Evolutionary conservation across 2,888 invertebrate genomes (phyloP), one percentile per base, ranked within the genome.

Genomic region (Magallana nippona): DNA sequence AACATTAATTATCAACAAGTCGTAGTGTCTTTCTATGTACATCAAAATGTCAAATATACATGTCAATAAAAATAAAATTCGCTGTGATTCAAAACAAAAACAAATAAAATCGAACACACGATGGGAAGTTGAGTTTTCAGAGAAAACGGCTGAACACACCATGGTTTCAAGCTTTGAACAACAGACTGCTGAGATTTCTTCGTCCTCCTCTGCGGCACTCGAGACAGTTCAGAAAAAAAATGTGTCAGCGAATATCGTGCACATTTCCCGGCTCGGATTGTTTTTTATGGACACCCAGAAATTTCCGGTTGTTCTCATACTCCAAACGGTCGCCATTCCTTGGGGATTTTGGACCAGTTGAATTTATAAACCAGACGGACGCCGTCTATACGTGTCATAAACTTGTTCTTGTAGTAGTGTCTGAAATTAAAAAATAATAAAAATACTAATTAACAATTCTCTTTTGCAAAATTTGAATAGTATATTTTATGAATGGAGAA

Each of bases 321-420:
- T 27, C 55, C 78, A 55, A 15, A 55, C 60, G 82, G 87, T 78
- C 89, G 78, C 86, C 83, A 90, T 19, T 84, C 86, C 79, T 86
- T 89, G 32, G 91, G 91, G 2, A 91, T 89, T 58, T 88, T 86
- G 13, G 87, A 86, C 91, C 91, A 91, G 88, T 91, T 89, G 83
- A 93, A 92, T 83, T 91, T 90, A 86, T 93, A 93, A 10, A 92
- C 90, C 10, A 93, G 89, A 83, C 92, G 86, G 11, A 88, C 89
- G 3, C 91, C 90, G 22, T 89, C 88, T 55, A 87, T 84, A 27
- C 91, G 63, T 8, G 88, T 88, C 91, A 91, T 91, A 79, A 91
- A 87, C 2, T 90, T 91, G 19, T 88, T 87, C 79, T 87, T 89
- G 86, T 91, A 91, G 84, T 91, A 91, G 77, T 91, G 90, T 81